Conservation (phyloP, 2,888 invertebrate genomes). For the Chloroclysta siterata region DNA sequence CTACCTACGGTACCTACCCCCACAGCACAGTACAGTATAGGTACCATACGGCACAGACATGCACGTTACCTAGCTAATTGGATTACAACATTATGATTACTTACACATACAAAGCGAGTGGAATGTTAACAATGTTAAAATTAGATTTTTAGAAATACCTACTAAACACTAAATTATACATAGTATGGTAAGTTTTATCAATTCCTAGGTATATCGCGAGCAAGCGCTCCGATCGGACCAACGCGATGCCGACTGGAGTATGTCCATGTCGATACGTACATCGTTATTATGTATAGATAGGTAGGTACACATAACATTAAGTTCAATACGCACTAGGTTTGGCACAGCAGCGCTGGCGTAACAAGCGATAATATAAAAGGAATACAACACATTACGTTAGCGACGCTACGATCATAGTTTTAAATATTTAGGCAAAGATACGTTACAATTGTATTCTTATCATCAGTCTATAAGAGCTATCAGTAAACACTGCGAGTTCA, state of each 20-base stretch:
- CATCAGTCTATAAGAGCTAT: too few species aligned
- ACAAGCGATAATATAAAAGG: not conserved
- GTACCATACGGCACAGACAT: too few species aligned
- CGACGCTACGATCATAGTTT: too few species aligned
- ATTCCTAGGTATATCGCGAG: conserved; percentile 1
- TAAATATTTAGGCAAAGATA: too few species aligned
- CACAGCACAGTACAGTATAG: too few species aligned
- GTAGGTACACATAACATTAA: not conserved
- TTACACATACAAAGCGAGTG: conserved; percentile 24
- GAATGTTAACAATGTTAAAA: conserved; percentile 25
- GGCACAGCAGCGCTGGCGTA: not conserved
- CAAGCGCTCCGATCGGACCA: not conserved
- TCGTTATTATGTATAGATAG: too few species aligned
- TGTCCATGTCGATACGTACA: too few species aligned
- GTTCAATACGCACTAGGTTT: not conserved
- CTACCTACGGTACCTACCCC: too few species aligned
- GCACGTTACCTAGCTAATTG: not conserved
- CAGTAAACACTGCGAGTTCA: too few species aligned
- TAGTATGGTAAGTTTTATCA: conserved; percentile 9
- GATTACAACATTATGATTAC: conserved; percentile 5
- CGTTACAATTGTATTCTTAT: too few species aligned
- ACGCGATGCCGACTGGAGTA: too few species aligned
- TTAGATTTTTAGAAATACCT: conserved; percentile 9
- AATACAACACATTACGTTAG: not conserved
- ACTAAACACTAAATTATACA: not conserved